Base-by-base conservation (phyloP, 1,140 invertebrate species). In the Formica exsecta region DNA sequence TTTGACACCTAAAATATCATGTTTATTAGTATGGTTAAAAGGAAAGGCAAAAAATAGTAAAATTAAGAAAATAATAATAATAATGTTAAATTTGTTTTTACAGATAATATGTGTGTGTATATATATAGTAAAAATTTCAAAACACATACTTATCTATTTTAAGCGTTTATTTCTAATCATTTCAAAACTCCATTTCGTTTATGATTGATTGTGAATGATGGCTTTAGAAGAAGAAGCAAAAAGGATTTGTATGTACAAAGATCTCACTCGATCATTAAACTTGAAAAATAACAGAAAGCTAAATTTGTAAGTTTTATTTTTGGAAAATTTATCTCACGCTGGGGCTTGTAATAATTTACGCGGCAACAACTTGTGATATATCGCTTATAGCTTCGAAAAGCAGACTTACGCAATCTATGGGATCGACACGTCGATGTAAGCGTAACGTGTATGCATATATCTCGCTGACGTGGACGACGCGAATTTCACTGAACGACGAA, bases 401-500 rank as follows among this genome's bases (percentile, higher is more conserved):
- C 59, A 44, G 68, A 54, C 64, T 68, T 68, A 38, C 41, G 76
- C 62, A 68, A 80, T 80, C 68, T 68, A 65, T 48, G 32, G 61
- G 11, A 77, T 76, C 73, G 36, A 74, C 51, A 25, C 62, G 19
- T n/a, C 4, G 75, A 77, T 66, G 61, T 66, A 77, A 66, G 51
- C 16, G 29, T 57, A 25, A 57, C 11, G 32, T 32, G 32, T 32
- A 32, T 41, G 54, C 29, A 38, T 19, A 6, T 36, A 57, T 36
- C 16, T 38, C n/a, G 22, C 13, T 44, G 36, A 81, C 54, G 57
- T 11, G 38, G 38, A 36, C 41, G 54, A 61, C 79, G 68, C 54
- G 54, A 81, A 73, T 73, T 83, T 83, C 68, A 83, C 25, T 83
- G 25, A 83, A 13, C 79, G 38, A n/a, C 2, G 19, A 32, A 66